These are phyloP conservation scores for Oryzias woworae DNA, from an alignment of 2,113 vertebrate genomes.

Conservation along the genomic window DNA sequence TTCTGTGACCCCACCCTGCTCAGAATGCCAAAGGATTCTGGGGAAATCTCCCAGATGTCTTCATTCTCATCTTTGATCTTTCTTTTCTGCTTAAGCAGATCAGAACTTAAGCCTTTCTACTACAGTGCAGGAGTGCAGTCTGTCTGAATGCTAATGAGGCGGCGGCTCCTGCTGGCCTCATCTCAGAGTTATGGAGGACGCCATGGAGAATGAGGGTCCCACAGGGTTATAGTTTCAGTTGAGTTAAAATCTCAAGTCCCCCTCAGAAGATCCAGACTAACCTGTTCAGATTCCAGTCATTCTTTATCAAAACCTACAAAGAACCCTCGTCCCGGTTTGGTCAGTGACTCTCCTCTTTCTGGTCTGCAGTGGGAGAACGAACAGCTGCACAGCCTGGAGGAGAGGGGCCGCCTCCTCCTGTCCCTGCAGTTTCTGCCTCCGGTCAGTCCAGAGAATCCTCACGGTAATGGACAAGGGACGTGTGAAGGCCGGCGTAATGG, in stretches of 20 bases:
- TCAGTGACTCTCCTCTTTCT: not conserved
- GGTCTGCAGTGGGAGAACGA: constrained; percentile 80
- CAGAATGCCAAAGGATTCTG: not conserved
- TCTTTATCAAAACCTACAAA: too few species aligned
- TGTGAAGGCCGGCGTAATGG: constrained; percentile 29
- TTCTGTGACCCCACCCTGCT: not conserved
- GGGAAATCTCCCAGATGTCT: not conserved
- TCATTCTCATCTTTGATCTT: not conserved
- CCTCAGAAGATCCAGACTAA: too few species aligned
- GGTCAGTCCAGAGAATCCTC: constrained; percentile 7
- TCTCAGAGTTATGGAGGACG: too few species aligned
- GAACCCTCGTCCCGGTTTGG: too few species aligned
- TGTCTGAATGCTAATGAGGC: too few species aligned
- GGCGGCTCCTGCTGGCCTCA: too few species aligned
- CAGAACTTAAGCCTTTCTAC: not conserved
- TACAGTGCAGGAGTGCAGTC: too few species aligned
- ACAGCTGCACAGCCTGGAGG: constrained; percentile 82
- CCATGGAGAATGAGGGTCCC: too few species aligned
- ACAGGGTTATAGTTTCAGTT: too few species aligned
- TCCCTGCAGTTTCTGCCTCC: constrained; percentile 78
- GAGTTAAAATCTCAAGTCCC: too few species aligned
- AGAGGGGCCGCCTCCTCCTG: constrained; percentile 83
- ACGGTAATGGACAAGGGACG: constrained; percentile 18
- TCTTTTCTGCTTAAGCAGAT: not conserved
- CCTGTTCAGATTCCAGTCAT: too few species aligned